Evolutionary conservation across 2,113 vertebrate species (phyloP), one percentile per base, ranked within the genome.

Genomic region (Mastomys coucha): DNA sequence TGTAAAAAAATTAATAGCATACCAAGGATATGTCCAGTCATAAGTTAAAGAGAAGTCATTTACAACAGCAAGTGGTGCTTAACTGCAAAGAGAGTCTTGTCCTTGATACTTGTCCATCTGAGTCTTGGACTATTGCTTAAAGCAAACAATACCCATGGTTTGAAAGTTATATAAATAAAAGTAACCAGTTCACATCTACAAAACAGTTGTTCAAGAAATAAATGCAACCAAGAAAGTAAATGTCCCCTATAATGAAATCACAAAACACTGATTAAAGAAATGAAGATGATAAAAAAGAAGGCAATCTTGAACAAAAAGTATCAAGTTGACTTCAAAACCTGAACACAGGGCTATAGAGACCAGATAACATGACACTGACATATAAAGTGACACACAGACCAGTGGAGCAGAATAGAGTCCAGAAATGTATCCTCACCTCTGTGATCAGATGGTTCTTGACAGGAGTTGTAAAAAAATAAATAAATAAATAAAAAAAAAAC

Each of bases 101-200:
- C 97, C 98, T 98, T 97, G 95, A 97, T 98, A 97, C 97, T 98
- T 99, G 98, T 98, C 97, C 97, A 98, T 98, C 97, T 97, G 96
- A 22, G 97, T 98, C 97, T 97, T 98, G 98, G 98, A 98, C 97
- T 98, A 98, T 98, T 97, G 89, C 84, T 98, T 97, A 95, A 98
- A 98, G 98, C 98, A 98, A 99, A 99, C 92, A 96, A 97, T 98
- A 98, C 95, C 98, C 93, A 58, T 8, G 42, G 98, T 99, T 98
- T 98, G 98, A 99, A 98, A 96, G 1, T 42, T 42, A 42, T 28
- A 49, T 45, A 45, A 45, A 45, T 28, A 28, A 45, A 49, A 76
- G 42, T 76, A 28, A 28, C 11, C 33, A n/a, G 11, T 70, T 70
- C 2, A 45, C 12, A 45, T 45, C 4, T 33, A 24, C 28, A 70